phyloP scores from a whole-genome alignment of 1,140 invertebrate genomes.

The Solen grandis region DNA sequence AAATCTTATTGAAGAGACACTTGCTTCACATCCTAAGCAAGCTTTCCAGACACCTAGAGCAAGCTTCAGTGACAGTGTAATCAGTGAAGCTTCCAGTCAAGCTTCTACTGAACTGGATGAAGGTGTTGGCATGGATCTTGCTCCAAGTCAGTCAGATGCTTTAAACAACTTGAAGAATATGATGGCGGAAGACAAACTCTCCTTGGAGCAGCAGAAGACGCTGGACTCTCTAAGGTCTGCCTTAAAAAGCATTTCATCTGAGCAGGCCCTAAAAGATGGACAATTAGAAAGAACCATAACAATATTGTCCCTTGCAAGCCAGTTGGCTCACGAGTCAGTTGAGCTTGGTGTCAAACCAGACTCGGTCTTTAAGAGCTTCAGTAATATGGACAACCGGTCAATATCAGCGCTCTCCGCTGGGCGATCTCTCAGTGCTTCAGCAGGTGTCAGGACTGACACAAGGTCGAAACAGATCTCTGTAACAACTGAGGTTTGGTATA shows the following conservation, averaged over 20 bases:
- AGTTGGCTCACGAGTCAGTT: constrained; percentile 68
- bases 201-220: constrained; percentile 59
- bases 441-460: too few species aligned
- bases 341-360: constrained; percentile 69
- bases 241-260: constrained; percentile 50
- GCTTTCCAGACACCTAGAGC: constrained; percentile 37
- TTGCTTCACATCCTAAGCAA: constrained; percentile 28
- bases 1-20: too few species aligned
- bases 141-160: constrained; percentile 36
- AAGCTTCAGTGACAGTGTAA: neutral
- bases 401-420: neutral
- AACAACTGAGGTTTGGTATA: too few species aligned
- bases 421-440: too few species aligned
- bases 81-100: neutral
- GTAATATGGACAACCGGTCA: neutral
- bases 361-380: constrained; percentile 65
- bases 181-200: constrained; percentile 65
- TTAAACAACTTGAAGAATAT: constrained; percentile 64
- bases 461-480: too few species aligned
- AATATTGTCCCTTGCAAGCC: constrained; percentile 69
- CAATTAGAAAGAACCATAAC: constrained; percentile 68
- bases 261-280: constrained; percentile 55
- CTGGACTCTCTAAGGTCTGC: constrained; percentile 62
- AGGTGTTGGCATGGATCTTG: constrained; percentile 3
- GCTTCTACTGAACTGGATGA: constrained; percentile 24